Evolutionary conservation across 2,797 vertebrate species (phyloP), one percentile per base, ranked within the genome.

Genomic region (Chaenodraco wilsoni): DNA sequence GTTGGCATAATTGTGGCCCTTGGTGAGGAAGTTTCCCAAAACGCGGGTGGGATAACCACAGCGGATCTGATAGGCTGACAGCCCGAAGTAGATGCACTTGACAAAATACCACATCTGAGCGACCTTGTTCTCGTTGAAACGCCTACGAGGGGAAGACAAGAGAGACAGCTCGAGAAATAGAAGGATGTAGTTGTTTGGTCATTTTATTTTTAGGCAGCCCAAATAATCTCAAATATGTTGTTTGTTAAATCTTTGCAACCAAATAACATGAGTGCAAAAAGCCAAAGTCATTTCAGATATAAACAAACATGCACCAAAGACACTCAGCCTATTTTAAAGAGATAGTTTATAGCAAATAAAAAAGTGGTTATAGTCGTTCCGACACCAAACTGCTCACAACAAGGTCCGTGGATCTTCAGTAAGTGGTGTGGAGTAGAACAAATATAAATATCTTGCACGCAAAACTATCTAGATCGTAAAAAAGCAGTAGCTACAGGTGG

Each of bases 101-200:
- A 99, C 97, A 86, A 99, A 99, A 92, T 99, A 99, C 98, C 98
- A 99, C 85, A 99, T 94, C 94, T 99, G 97, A 74, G 97, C 97
- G 11, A 99, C 97, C 3, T 57, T 95, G 92, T 99, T 99, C 76
- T 99, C 95, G 83, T 93, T 98, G 93, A 99, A 99, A 79, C 98
- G 98, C 89, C 98, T 99, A 76, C 1, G 31, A 89, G 87, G 44
- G 15, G 68, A 59, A 75, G 84, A 74, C n/a, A 76, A 41, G 48
- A 4, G 21, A 59, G 21, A 73, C 12, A 44, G 37, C 27, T 8
- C 50, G 14, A 33, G 4, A 68, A 72, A 61, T 3, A 19, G 7
- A 63, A 52, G 13, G 11, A 61, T 46, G 0, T 51, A 40, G 15
- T 19, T 16, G 1, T 50, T 12, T 43, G 21, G 1, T 10, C 44